A percentile compares a stretch with the other conserved stretches of the same genome.
Conservation (phyloP, 2,797 vertebrate genomes). For the Eleutherodactylus coqui region DNA sequence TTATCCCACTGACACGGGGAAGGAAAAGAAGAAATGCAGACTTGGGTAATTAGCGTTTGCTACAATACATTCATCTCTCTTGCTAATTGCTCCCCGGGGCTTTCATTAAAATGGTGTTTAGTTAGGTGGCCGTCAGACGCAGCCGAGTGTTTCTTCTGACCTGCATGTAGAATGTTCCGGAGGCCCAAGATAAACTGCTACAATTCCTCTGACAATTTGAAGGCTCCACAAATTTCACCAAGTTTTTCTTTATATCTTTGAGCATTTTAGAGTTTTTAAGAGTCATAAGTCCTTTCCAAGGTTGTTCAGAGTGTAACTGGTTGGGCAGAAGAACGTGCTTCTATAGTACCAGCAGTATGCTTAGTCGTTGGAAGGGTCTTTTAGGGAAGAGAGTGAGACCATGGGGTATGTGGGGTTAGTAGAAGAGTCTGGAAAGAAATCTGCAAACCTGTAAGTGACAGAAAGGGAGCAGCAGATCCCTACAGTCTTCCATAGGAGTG, state of each 20-base stretch:
- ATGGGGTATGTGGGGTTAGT: too few relatives aligned
- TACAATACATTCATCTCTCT: constrained; percentile 35
- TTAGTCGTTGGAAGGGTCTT: too few relatives aligned
- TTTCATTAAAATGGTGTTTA: constrained; percentile 35
- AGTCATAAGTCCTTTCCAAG: not conserved
- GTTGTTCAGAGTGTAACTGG: too few relatives aligned
- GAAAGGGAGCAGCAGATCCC: too few relatives aligned
- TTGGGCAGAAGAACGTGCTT: too few relatives aligned
- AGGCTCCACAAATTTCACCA: not conserved
- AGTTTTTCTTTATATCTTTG: not conserved
- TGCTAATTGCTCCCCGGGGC: constrained; percentile 16
- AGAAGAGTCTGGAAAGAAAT: too few relatives aligned
- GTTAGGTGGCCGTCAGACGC: not conserved
- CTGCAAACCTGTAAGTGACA: too few relatives aligned
- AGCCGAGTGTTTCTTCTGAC: not conserved
- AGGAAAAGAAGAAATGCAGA: not conserved
- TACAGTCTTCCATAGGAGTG: too few relatives aligned
- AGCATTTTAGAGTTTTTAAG: not conserved
- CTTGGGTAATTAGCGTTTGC: constrained; percentile 8
- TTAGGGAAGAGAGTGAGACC: too few relatives aligned
- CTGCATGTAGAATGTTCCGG: not conserved
- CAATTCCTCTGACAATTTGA: not conserved
- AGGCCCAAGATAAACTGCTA: not conserved
- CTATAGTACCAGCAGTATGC: too few relatives aligned
- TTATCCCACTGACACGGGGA: constrained; percentile 18